These are phyloP conservation scores for Crax fasciolata DNA, from an alignment of 2,797 vertebrate species.

Conservation along the genomic window DNA sequence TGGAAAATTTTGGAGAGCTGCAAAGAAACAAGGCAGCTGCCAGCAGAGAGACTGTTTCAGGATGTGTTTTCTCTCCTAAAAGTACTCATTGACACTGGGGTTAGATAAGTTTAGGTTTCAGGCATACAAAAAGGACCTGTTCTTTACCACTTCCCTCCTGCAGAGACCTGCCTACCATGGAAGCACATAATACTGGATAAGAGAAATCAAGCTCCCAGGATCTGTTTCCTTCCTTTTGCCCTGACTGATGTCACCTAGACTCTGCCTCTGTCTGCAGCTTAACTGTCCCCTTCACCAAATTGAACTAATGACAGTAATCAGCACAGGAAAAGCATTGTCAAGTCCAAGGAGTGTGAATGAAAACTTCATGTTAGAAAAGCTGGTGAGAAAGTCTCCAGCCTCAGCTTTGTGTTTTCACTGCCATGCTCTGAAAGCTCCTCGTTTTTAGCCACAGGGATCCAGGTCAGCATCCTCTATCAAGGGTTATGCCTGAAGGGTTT, in stretches of 20 bases:
- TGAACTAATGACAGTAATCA: neutral
- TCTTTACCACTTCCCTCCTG: neutral
- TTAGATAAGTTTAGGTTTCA: neutral
- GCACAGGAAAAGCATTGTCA: neutral
- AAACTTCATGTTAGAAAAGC: neutral
- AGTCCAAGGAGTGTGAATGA: neutral
- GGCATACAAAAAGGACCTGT: neutral
- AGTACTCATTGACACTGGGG: neutral
- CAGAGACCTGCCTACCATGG: fast-evolving
- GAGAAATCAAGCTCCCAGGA: neutral
- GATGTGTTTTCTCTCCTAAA: neutral
- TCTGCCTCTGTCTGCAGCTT: neutral
- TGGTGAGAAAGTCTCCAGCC: neutral
- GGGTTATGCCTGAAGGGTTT: neutral
- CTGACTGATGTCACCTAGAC: fast-evolving
- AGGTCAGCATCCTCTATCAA: fast-evolving
- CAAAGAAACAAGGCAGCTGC: neutral
- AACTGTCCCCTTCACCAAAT: neutral
- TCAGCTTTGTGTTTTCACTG: neutral
- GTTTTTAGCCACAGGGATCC: fast-evolving
- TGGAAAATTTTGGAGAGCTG: neutral
- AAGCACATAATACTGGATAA: fast-evolving
- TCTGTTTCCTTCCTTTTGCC: neutral
- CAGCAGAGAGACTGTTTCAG: neutral
- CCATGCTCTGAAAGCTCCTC: neutral